Evolutionary conservation across 2,797 vertebrate genomes (phyloP).

Genomic region (Holocentrus rufus): DNA sequence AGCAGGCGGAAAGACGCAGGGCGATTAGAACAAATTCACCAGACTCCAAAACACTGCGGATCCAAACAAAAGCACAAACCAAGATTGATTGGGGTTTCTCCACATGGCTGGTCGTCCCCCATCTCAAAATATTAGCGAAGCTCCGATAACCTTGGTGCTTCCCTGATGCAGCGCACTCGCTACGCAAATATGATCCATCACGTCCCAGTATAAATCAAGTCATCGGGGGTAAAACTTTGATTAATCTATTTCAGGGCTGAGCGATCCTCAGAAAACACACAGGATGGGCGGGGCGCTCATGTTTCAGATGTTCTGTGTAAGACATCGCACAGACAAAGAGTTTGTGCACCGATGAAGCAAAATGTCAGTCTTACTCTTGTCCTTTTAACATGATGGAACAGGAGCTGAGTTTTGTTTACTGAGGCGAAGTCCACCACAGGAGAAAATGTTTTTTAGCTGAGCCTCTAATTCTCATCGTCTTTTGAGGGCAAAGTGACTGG

Average conservation of each 20-base stretch:
- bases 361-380: neutral
- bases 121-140: conserved; percentile 24
- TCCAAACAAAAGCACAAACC: conserved; percentile 12
- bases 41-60: neutral
- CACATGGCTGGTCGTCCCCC: neutral
- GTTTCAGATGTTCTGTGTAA: neutral
- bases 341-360: neutral
- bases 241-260: conserved; percentile 19
- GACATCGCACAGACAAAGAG: neutral
- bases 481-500: too few species aligned
- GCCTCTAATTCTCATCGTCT: too few species aligned
- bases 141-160: conserved; percentile 3
- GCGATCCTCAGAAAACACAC: conserved; percentile 9
- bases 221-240: neutral
- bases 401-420: neutral
- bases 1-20: neutral
- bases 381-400: neutral
- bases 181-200: conserved; percentile 36
- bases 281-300: neutral
- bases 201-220: neutral
- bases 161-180: conserved; percentile 20
- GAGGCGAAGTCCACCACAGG: too few species aligned
- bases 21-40: conserved; percentile 6
- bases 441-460: too few species aligned
- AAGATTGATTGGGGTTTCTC: neutral